Percentiles rank a stretch among this genome's conserved stretches.
Conservation (phyloP, 1,140 invertebrate species). For the Zaprionus capensis region DNA sequence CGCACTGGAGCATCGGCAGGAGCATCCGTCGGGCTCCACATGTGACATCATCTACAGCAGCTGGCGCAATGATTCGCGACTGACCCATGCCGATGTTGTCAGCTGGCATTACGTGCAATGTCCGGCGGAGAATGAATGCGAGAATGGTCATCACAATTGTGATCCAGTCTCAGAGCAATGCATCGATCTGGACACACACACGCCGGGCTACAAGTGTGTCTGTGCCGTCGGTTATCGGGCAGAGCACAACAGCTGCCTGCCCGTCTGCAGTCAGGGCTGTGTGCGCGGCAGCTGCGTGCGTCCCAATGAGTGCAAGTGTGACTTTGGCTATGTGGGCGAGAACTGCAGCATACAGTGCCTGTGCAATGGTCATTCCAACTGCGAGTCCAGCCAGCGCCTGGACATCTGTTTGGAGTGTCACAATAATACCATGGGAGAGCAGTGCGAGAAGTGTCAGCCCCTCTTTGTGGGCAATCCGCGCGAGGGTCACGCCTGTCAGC, state of each 20-base stretch:
- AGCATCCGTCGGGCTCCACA: conserved; percentile 88
- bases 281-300: conserved; percentile 93
- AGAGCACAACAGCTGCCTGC: conserved; percentile 88
- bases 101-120: conserved; percentile 95
- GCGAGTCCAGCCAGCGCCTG: conserved; percentile 92
- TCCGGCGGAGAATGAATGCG: conserved; percentile 97
- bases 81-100: conserved; percentile 75
- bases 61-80: conserved; percentile 84
- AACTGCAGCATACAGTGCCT: conserved; percentile 97
- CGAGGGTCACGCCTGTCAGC: conserved; percentile 93
- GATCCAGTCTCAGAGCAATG: conserved; percentile 93
- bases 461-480: conserved; percentile 96
- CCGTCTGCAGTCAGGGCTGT: conserved; percentile 95
- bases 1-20: conserved; percentile 89
- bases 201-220: conserved; percentile 92
- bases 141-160: conserved; percentile 96
- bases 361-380: conserved; percentile 97
- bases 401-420: conserved; percentile 93
- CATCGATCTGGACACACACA: conserved; percentile 86
- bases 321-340: conserved; percentile 97
- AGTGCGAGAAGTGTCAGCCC: conserved; percentile 95
- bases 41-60: conserved; percentile 87
- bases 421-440: conserved; percentile 95
- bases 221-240: conserved; percentile 93
- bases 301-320: conserved; percentile 94